Percentiles rank a stretch among this genome's conserved stretches.
Evolutionary conservation across 2,888 invertebrate species (phyloP).

Genomic region (Chaetoderma sp.): DNA sequence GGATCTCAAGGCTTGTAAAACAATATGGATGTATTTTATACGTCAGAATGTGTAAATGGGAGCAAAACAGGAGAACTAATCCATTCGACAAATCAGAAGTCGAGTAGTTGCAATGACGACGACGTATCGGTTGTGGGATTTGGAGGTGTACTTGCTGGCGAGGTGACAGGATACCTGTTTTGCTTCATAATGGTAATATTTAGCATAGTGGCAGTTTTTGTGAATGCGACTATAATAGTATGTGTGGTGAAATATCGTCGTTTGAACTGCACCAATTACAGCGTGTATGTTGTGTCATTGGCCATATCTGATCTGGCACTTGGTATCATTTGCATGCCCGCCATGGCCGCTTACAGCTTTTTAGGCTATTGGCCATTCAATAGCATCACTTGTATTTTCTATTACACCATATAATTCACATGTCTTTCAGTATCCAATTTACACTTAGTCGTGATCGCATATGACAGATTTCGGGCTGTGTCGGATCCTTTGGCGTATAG

Average conservation of each 20-base stretch:
- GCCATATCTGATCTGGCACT: slow-evolving; percentile 25
- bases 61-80: too few relatives aligned
- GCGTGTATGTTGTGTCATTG: slow-evolving; percentile 27
- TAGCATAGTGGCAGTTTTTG: neutral
- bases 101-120: too few relatives aligned
- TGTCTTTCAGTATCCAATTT: slow-evolving; percentile 28
- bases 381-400: slow-evolving; percentile 22
- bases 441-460: slow-evolving; percentile 23
- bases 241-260: neutral
- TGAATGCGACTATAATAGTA: slow-evolving; percentile 1
- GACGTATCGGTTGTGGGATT: too few relatives aligned
- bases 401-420: slow-evolving; percentile 25
- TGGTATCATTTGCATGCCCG: slow-evolving; percentile 27
- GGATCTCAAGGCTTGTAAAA: too few relatives aligned
- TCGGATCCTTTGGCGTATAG: slow-evolving; percentile 23
- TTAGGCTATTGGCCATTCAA: slow-evolving; percentile 33
- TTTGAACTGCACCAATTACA: neutral
- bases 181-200: too few relatives aligned
- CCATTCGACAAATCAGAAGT: too few relatives aligned
- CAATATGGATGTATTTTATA: too few relatives aligned
- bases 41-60: too few relatives aligned
- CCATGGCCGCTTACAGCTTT: slow-evolving; percentile 24
- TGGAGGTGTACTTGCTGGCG: too few relatives aligned
- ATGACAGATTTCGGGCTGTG: slow-evolving; percentile 25
- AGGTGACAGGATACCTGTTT: too few relatives aligned